Evolutionary conservation across 2,113 vertebrate genomes (phyloP).

Genomic region (Telmatochromis sp.): DNA sequence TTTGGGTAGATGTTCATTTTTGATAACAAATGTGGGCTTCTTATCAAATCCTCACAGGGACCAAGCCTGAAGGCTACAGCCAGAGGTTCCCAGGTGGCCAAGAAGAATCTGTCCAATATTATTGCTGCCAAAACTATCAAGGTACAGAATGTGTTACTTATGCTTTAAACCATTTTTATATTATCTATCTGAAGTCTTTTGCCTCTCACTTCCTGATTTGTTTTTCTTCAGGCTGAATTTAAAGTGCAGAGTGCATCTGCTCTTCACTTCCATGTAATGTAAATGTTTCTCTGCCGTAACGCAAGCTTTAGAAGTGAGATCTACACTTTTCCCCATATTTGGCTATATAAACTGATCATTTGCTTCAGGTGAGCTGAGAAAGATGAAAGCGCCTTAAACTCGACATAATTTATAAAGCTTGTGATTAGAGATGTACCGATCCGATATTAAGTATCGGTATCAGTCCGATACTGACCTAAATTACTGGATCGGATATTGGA

Average conservation of each 20-base stretch:
- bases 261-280: neutral
- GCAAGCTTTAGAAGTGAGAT: neutral
- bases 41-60: slow-evolving; percentile 67
- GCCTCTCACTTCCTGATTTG: neutral
- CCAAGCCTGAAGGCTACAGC: slow-evolving; percentile 29
- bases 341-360: neutral
- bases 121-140: slow-evolving; percentile 75
- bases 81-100: neutral
- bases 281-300: neutral
- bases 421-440: neutral
- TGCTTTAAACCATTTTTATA: neutral
- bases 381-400: neutral
- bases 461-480: neutral
- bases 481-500: neutral
- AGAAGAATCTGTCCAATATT: slow-evolving; percentile 51
- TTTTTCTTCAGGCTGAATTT: slow-evolving; percentile 26
- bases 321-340: neutral
- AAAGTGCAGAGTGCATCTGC: slow-evolving; percentile 1
- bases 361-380: neutral
- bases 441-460: neutral
- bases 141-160: slow-evolving; percentile 61
- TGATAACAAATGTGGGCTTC: slow-evolving; percentile 12
- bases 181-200: neutral
- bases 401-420: neutral
- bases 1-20: neutral